Base-by-base conservation (phyloP, 2,888 invertebrate species). In the Matsumyia berberina region DNA sequence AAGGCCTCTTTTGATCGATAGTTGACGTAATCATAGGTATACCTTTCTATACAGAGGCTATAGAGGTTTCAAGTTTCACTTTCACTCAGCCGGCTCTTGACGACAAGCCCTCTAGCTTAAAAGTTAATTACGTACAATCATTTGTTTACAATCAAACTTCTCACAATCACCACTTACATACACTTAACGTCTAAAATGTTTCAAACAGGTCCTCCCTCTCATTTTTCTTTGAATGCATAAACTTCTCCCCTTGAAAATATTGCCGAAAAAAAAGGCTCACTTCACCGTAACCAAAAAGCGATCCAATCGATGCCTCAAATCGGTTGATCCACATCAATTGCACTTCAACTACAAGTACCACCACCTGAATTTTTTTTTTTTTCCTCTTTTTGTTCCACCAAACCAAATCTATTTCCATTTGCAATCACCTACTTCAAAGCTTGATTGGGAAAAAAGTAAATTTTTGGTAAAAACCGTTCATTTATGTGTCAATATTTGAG, bases 401-500 rank as follows among this genome's bases (percentile, higher is more conserved):
- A n/a, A n/a, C n/a, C 31, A 4, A 35, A 35, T 12, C 35, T 24
- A 67, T 53, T 53, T 39, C 29, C 17, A 60, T 24, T 19, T 69
- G 12, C 33, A 19, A 8, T 51, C 57, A 35, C 24, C 57, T 24
- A 70, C 69, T 57, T 15, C 35, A 37, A 39, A 39, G n/a, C 12
- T 35, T 58, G 49, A 58, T 46, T 70, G 46, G 58, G 17, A 15
- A 70, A n/a, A 70, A 58, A 37, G 58, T 49, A n/a, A 9, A 49
- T 15, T 9, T 49, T 24, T 46, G 2, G 37, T 31, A 33, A 31
- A 33, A 55, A 29, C 19, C n/a, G 7, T 24, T 7, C n/a, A 33
- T 46, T 49, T 70, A 70, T 70, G 70, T 58, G 70, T 70, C 58
- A 58, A 70, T 70, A 70, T 70, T 70, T 70, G 70, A 66, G 39